Percentiles rank a stretch among this genome's conserved stretches.
Evolutionary conservation across 1,140 invertebrate genomes (phyloP).

Genomic region (Octopus bimaculoides): DNA sequence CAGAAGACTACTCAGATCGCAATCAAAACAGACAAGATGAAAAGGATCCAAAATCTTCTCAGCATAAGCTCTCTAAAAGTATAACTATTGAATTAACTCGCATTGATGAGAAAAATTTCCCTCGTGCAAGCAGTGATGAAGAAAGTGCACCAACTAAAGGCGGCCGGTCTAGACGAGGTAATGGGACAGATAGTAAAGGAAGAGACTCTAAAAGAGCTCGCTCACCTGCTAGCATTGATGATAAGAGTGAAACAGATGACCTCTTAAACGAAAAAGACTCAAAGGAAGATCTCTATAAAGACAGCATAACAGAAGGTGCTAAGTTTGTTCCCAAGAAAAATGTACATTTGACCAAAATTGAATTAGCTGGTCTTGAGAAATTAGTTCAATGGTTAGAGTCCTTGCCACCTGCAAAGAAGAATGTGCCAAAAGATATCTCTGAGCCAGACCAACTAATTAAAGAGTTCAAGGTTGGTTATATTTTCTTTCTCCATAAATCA

Average conservation of each 20-base stretch:
- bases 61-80: conserved; percentile 37
- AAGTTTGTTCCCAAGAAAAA: conserved; percentile 21
- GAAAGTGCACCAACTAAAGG: conserved; percentile 26
- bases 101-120: conserved; percentile 35
- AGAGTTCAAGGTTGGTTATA: conserved; percentile 66
- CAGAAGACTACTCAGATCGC: conserved; percentile 22
- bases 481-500: neutral
- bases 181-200: conserved; percentile 17
- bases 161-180: conserved; percentile 21
- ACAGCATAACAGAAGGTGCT: neutral
- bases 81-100: conserved; percentile 44
- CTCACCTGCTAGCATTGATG: conserved; percentile 8
- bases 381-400: conserved; percentile 83
- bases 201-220: conserved; percentile 18
- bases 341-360: conserved; percentile 63
- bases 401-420: conserved; percentile 84
- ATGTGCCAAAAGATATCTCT: conserved; percentile 84
- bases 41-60: conserved; percentile 20
- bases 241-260: conserved; percentile 16
- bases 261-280: neutral
- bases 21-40: conserved; percentile 11
- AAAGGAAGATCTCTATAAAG: neutral
- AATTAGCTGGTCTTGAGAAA: conserved; percentile 74
- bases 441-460: conserved; percentile 86
- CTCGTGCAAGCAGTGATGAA: conserved; percentile 32